These are phyloP conservation scores for Anthopleura sola DNA, from an alignment of 64 coral and sea anemone species.

Conservation along the genomic window DNA sequence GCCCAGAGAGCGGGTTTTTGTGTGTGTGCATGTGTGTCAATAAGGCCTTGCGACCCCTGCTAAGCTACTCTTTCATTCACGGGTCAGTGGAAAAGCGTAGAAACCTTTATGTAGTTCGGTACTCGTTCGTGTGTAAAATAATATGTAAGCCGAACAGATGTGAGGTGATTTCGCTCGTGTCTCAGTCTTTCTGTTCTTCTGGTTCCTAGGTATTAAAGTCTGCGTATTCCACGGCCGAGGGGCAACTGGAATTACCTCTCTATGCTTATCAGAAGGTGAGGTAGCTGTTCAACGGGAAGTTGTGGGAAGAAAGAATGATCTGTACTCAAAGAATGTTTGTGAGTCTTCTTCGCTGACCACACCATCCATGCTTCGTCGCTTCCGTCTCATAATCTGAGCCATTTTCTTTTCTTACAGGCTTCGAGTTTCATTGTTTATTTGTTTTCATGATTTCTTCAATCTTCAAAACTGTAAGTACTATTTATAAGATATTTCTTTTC, in stretches of 20 bases:
- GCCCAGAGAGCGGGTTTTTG: neutral
- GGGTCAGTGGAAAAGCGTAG: neutral
- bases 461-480: slow-evolving; percentile 22
- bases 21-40: neutral
- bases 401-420: neutral
- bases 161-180: neutral
- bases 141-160: neutral
- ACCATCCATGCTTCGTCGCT: neutral
- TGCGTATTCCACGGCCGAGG: neutral
- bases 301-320: neutral
- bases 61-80: neutral
- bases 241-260: neutral
- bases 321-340: neutral
- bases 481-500: neutral
- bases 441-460: slow-evolving; percentile 2
- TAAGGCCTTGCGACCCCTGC: neutral
- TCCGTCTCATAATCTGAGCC: neutral
- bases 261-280: neutral
- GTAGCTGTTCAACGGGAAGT: neutral
- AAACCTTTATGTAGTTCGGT: neutral
- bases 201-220: neutral
- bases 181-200: neutral
- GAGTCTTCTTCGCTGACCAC: neutral
- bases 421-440: neutral
- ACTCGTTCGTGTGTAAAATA: slow-evolving; percentile 17